Base-by-base conservation (phyloP, 2,888 invertebrate species). In the Resseliella maxima region DNA sequence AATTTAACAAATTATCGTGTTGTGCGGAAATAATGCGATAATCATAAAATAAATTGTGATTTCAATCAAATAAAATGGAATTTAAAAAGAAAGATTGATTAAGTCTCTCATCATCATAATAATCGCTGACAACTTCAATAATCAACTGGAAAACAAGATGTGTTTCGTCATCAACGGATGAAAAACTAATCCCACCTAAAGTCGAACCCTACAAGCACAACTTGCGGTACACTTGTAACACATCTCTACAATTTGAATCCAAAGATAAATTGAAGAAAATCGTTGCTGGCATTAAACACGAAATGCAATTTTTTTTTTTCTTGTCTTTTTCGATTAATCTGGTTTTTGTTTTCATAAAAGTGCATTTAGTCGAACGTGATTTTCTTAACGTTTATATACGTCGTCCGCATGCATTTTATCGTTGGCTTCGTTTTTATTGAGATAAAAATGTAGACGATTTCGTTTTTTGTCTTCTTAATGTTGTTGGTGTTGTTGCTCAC, bases 291-390 rank as follows among this genome's bases (percentile, higher is more conserved):
- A 31, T 27, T 72, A 72, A 72, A 72, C 72, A 72, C 72, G 72
- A 31, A 72, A 72, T 72, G 31, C 72, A 35, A 3, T 72, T 72
- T 50, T 50, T 21, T n/a, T n/a, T n/a, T n/a, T n/a, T n/a, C n/a
- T n/a, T n/a, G n/a, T n/a, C n/a, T n/a, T n/a, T 21, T 24, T 72
- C 31, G 15, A 72, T 72, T 72, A 72, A 31, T 72, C 15, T 72
- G 31, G 72, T 72, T 72, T 72, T 72, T 31, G 72, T 72, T 72
- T 72, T 72, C 72, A 72, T 72, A 72, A 72, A 72, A 72, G 72
- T 72, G 72, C 72, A 72, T 72, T 72, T 72, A 72, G 27, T 35
- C 31, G 31, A 72, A 72, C 72, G 72, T 72, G 72, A 72, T 72
- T 72, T 72, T 72, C 72, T 10, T 31, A 72, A 72, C 72, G 72